These are phyloP conservation scores for Oopsacas minuta DNA, from an alignment of 37 sponge, comb jelly and placozoan genomes.

Conservation along the genomic window DNA sequence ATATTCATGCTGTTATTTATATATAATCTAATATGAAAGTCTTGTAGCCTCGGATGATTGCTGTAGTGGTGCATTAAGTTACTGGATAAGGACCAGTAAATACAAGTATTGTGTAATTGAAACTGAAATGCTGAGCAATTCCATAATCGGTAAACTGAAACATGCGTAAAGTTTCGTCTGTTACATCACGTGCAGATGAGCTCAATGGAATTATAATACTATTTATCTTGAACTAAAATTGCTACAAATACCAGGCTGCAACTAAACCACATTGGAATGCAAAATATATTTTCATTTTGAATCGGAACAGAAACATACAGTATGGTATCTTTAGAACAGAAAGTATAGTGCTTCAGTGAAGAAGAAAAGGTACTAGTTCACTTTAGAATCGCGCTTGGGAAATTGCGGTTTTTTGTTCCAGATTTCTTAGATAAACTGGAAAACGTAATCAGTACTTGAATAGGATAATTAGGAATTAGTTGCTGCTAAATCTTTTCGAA, in stretches of 20 bases:
- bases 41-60: neutral
- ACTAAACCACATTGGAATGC: neutral
- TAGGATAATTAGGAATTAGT: too few relatives aligned
- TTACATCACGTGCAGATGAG: too few relatives aligned
- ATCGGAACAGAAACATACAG: too few relatives aligned
- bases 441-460: too few relatives aligned
- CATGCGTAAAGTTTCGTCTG: too few relatives aligned
- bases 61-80: too few relatives aligned
- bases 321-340: neutral
- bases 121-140: neutral
- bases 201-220: too few relatives aligned
- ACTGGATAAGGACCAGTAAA: neutral
- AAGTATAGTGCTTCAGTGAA: neutral
- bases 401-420: neutral
- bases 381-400: neutral
- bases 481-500: too few relatives aligned
- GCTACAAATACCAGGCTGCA: neutral
- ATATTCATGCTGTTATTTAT: neutral
- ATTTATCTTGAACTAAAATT: too few relatives aligned
- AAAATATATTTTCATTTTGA: neutral
- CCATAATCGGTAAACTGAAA: too few relatives aligned
- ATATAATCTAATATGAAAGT: neutral
- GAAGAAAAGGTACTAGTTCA: neutral
- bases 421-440: too few relatives aligned
- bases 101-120: neutral